Evolutionary conservation across 2,797 vertebrate genomes (phyloP).

Genomic region (Tangara arthus): DNA sequence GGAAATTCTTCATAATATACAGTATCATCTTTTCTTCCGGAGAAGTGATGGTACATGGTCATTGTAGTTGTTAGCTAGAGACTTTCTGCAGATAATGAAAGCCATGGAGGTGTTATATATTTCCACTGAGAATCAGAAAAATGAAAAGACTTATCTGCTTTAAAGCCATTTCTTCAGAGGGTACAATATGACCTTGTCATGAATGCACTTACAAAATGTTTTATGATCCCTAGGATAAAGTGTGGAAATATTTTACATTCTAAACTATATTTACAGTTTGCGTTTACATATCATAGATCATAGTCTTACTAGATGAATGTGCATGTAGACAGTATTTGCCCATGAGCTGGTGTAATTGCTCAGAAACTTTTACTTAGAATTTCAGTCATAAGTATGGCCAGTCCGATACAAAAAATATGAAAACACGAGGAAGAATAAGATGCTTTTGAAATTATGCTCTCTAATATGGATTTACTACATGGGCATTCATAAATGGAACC

Average conservation of each 20-base stretch:
- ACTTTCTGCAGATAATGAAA: background rate
- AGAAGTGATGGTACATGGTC: background rate
- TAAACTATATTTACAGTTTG: background rate
- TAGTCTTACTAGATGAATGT: background rate
- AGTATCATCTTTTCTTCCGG: background rate
- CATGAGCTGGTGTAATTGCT: background rate
- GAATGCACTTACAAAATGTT: background rate
- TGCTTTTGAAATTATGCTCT: background rate
- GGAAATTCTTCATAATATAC: background rate
- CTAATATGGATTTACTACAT: background rate
- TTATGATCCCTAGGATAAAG: background rate
- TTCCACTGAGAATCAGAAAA: background rate
- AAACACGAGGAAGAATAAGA: background rate
- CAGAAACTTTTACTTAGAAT: background rate
- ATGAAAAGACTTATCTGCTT: background rate
- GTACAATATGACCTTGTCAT: background rate
- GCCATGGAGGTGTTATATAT: background rate
- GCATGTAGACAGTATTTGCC: background rate
- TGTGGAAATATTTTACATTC: background rate
- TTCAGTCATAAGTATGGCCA: background rate
- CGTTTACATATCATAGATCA: background rate
- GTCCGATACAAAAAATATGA: background rate
- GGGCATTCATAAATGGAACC: background rate
- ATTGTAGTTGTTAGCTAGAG: background rate
- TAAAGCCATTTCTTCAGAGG: background rate